Evolutionary conservation across 1,140 invertebrate species (phyloP).

Genomic region (Acromyrmex charruanus): DNA sequence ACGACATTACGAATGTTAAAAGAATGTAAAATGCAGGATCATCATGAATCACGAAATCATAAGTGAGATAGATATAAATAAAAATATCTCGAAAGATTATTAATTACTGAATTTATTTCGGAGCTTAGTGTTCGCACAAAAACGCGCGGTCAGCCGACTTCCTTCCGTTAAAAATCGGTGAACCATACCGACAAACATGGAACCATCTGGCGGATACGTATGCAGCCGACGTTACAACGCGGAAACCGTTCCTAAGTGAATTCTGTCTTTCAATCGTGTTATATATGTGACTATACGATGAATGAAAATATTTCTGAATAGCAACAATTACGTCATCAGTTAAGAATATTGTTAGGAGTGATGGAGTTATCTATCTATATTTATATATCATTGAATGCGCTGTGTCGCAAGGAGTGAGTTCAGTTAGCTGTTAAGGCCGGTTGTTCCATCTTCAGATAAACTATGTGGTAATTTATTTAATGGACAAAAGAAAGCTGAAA

Average conservation of each 20-base stretch:
- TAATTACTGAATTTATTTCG: constrained; percentile 26
- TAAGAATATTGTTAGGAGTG: background rate
- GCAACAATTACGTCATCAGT: background rate
- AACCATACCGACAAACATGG: constrained; percentile 41
- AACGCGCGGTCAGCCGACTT: constrained; percentile 51
- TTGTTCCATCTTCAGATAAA: background rate
- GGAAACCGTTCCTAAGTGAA: constrained; percentile 22
- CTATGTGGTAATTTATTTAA: too few relatives aligned
- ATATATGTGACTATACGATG: background rate
- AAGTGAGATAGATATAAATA: background rate
- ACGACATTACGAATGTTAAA: background rate
- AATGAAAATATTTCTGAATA: background rate
- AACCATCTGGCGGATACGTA: constrained; percentile 62
- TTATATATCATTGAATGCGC: background rate
- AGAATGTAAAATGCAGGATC: background rate
- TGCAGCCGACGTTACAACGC: constrained; percentile 18
- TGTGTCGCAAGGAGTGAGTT: background rate
- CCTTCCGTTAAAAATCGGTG: constrained; percentile 67
- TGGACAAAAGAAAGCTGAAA: too few relatives aligned
- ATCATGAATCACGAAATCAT: background rate
- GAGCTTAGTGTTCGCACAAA: background rate
- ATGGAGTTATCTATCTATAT: constrained; percentile 1
- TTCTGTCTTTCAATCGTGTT: background rate
- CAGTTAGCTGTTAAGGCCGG: background rate
- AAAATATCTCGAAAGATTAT: background rate